Conservation (phyloP, 92 coral and sea anemone species). For the Scolanthus callimorphus region DNA sequence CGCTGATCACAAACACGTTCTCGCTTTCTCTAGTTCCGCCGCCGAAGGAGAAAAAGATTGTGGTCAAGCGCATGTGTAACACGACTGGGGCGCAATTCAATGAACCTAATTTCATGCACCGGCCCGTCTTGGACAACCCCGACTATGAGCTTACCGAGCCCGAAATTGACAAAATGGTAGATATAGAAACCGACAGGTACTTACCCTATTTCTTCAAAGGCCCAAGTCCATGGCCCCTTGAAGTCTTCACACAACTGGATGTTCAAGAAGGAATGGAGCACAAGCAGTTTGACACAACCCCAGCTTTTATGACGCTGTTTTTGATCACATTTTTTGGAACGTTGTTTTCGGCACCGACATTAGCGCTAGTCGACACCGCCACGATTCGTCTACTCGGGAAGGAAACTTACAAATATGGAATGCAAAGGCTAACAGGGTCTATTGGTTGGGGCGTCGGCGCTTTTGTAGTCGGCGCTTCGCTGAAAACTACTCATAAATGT, state of each 20-base stretch:
- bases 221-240: slow-evolving; percentile 88
- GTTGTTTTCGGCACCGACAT: slow-evolving; percentile 87
- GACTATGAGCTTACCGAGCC: slow-evolving; percentile 85
- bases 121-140: slow-evolving; percentile 75
- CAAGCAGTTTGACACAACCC: slow-evolving; percentile 71
- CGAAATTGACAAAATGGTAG: slow-evolving; percentile 94
- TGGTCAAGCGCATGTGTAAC: slow-evolving; percentile 80
- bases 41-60: slow-evolving; percentile 75
- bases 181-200: slow-evolving; percentile 58
- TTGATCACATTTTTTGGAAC: slow-evolving; percentile 94
- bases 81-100: slow-evolving; percentile 57
- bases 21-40: slow-evolving; percentile 84
- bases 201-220: slow-evolving; percentile 87
- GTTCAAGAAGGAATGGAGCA: slow-evolving; percentile 36
- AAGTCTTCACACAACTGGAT: slow-evolving; percentile 64
- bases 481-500: slow-evolving; percentile 88
- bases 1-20: slow-evolving; percentile 84
- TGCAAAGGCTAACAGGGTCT: slow-evolving; percentile 99
- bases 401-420: slow-evolving; percentile 95
- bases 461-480: slow-evolving; percentile 95
- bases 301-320: slow-evolving; percentile 80
- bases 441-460: slow-evolving; percentile 99
- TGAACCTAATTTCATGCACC: slow-evolving; percentile 55
- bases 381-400: slow-evolving; percentile 87
- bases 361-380: slow-evolving; percentile 96